phyloP scores from a whole-genome alignment of 2,797 vertebrate species.

The Ceyx erithaca region DNA sequence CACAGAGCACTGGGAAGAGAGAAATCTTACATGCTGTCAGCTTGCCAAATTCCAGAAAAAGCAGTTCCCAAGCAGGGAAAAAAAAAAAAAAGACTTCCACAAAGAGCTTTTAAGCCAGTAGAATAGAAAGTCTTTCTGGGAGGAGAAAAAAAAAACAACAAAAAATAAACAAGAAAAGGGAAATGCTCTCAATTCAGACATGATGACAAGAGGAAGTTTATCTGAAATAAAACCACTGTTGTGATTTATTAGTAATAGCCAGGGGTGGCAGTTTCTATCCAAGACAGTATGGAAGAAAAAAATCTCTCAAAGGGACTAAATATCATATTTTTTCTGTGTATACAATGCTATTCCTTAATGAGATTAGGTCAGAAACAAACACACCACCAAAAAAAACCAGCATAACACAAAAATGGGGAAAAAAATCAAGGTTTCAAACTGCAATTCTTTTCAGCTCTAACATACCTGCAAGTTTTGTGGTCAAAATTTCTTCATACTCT shows the following conservation, averaged over 20 bases:
- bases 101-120: constrained; percentile 24
- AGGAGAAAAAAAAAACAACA: background rate
- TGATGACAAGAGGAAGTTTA: background rate
- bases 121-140: constrained; percentile 12
- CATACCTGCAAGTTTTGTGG: constrained; percentile 94
- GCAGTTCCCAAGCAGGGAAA: background rate
- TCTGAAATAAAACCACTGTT: constrained; percentile 39
- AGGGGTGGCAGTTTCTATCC: background rate
- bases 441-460: background rate
- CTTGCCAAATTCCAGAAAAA: constrained; percentile 46
- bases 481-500: constrained; percentile 96
- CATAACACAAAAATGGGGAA: background rate
- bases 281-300: background rate
- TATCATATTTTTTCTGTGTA: background rate
- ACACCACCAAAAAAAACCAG: background rate
- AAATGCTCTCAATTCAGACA: constrained; percentile 22
- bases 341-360: background rate
- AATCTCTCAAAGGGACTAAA: background rate
- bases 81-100: background rate
- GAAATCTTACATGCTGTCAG: constrained; percentile 31
- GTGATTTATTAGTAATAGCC: background rate
- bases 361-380: background rate
- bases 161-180: background rate
- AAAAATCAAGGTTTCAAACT: background rate
- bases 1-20: background rate